A percentile compares a stretch with the other conserved stretches of the same genome.
phyloP scores from a whole-genome alignment of 2,888 invertebrate species.

The Empis livida region DNA sequence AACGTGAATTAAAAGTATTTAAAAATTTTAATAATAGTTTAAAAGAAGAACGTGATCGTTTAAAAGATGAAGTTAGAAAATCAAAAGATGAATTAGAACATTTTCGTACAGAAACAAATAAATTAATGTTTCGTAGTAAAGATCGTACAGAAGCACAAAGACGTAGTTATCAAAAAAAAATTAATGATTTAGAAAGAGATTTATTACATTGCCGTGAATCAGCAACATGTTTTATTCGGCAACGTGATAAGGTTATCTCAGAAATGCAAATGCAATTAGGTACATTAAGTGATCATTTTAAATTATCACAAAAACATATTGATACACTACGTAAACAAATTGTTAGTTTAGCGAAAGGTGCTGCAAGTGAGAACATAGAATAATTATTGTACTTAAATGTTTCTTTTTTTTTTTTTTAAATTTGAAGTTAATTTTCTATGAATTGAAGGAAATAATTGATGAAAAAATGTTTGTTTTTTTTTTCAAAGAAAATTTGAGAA shows the following conservation, averaged over 20 bases:
- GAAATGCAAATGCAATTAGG: conserved; percentile 30
- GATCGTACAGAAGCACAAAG: conserved; percentile 29
- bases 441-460: too few relatives aligned
- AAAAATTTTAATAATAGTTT: conserved; percentile 26
- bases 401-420: too few relatives aligned
- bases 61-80: conserved; percentile 22
- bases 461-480: too few relatives aligned
- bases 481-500: too few relatives aligned
- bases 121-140: conserved; percentile 26
- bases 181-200: conserved; percentile 30
- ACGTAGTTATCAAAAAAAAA: conserved; percentile 27
- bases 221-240: conserved; percentile 25
- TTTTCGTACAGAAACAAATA: conserved; percentile 22
- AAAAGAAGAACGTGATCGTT: conserved; percentile 25
- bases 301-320: conserved; percentile 33
- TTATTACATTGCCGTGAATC: conserved; percentile 30
- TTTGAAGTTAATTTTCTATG: too few relatives aligned
- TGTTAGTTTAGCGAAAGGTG: neutral
- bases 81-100: conserved; percentile 23
- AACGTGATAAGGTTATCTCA: conserved; percentile 30
- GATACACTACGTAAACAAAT: conserved; percentile 29
- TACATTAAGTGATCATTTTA: conserved; percentile 30
- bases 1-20: conserved; percentile 28
- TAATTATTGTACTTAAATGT: too few relatives aligned
- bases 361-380: too few relatives aligned